phyloP scores from a whole-genome alignment of 2,888 invertebrate genomes.

The Horisme vitalbata region DNA sequence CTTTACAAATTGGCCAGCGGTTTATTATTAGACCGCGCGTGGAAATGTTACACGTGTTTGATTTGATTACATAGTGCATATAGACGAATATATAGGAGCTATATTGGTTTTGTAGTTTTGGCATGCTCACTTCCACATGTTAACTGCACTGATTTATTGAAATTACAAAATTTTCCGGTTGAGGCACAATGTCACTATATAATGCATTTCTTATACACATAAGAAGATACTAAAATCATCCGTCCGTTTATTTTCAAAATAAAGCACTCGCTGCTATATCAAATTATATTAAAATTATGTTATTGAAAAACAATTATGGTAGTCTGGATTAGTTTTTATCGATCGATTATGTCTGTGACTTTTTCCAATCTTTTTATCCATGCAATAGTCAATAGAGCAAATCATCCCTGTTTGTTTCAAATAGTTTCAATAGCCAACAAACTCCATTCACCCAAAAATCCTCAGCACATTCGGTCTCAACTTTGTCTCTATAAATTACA shows the following conservation, averaged over 20 bases:
- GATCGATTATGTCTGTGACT: too few relatives aligned
- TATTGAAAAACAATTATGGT: too few relatives aligned
- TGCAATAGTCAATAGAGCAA: not conserved
- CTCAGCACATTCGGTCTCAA: conserved; percentile 48
- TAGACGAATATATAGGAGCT: not conserved
- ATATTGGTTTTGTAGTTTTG: conserved; percentile 16
- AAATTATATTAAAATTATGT: too few relatives aligned
- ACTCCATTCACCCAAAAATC: conserved; percentile 34
- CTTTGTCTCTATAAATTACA: conserved; percentile 61
- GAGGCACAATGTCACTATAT: too few relatives aligned
- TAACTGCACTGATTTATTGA: conserved; percentile 12
- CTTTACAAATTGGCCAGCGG: conserved; percentile 12
- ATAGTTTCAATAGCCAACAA: conserved; percentile 16
- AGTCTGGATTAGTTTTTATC: too few relatives aligned
- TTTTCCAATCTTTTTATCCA: too few relatives aligned
- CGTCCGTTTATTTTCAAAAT: too few relatives aligned
- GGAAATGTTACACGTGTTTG: conserved; percentile 23
- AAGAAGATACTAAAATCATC: too few relatives aligned
- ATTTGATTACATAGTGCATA: conserved; percentile 20
- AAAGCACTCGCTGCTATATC: too few relatives aligned
- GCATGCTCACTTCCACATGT: conserved; percentile 17
- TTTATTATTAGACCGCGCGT: conserved; percentile 20
- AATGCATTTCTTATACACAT: too few relatives aligned
- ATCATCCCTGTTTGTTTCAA: not conserved
- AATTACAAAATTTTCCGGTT: conserved; percentile 2